A percentile compares a stretch with the other conserved stretches of the same genome.
These are phyloP conservation scores for Archips xylosteana DNA, from an alignment of 2,888 invertebrate species.

Conservation along the genomic window DNA sequence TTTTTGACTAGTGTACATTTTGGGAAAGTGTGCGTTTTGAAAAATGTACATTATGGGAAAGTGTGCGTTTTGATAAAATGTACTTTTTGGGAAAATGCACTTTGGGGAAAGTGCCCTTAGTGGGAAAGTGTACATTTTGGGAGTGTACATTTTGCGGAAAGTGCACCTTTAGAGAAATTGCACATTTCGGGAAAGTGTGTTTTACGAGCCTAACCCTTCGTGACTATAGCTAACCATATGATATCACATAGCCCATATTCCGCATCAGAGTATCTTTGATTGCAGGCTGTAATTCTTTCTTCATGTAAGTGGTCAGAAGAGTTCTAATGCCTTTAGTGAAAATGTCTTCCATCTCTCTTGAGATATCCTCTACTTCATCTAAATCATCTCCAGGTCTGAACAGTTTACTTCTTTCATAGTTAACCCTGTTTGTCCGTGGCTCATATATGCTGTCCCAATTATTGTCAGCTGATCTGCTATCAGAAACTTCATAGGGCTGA, in stretches of 20 bases:
- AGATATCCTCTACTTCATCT: constrained; percentile 88
- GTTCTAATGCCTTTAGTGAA: constrained; percentile 94
- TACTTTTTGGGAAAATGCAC: too few species aligned
- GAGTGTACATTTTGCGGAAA: too few species aligned
- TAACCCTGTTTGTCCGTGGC: constrained; percentile 65
- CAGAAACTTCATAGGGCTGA: constrained; percentile 55
- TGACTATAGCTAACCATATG: constrained; percentile 88
- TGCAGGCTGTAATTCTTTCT: constrained; percentile 92
- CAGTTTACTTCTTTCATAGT: constrained; percentile 79
- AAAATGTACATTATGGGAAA: too few species aligned
- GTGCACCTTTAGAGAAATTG: too few species aligned
- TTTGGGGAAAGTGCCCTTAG: too few species aligned
- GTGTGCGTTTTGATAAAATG: too few species aligned
- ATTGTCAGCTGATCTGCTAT: constrained; percentile 63
- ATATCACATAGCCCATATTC: constrained; percentile 94
- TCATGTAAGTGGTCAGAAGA: constrained; percentile 92
- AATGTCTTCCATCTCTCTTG: constrained; percentile 93
- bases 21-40: too few species aligned
- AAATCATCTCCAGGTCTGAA: constrained; percentile 82
- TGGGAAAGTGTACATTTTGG: too few species aligned
- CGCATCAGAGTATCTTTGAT: constrained; percentile 95
- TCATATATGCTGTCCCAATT: constrained; percentile 73
- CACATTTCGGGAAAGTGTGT: too few species aligned
- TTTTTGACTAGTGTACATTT: too few species aligned
- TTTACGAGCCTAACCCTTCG: too few species aligned